A percentile compares a stretch with the other conserved stretches of the same genome.
These are phyloP conservation scores for Zhengitettix transpicula DNA, from an alignment of 2,888 invertebrate genomes.

Conservation along the genomic window DNA sequence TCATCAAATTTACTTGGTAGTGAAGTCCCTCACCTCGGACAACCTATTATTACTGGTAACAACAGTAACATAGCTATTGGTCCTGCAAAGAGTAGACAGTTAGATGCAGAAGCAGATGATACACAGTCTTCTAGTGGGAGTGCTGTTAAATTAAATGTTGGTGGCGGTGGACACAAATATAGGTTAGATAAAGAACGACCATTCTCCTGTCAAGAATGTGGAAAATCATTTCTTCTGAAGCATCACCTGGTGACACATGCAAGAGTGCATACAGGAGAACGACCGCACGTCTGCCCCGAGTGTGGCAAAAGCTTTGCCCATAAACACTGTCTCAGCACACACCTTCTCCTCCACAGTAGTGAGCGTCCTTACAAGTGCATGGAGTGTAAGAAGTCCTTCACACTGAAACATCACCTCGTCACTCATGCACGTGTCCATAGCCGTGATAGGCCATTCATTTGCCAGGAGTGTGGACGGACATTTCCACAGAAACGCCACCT, in stretches of 20 bases:
- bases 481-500: constrained; percentile 69
- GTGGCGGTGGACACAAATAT: constrained; percentile 3
- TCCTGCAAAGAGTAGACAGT: constrained; percentile 4
- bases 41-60: background rate
- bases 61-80: background rate
- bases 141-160: background rate
- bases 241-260: constrained; percentile 50
- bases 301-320: constrained; percentile 69
- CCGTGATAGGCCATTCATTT: constrained; percentile 64
- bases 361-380: constrained; percentile 68
- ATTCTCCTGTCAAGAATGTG: constrained; percentile 20
- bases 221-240: constrained; percentile 20
- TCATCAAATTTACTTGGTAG: constrained; percentile 3
- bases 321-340: constrained; percentile 70
- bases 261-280: constrained; percentile 59
- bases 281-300: constrained; percentile 61
- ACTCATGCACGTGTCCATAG: constrained; percentile 66
- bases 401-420: constrained; percentile 66
- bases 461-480: constrained; percentile 65
- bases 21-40: constrained; percentile 1
- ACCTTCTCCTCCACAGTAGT: constrained; percentile 61
- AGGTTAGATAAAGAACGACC: constrained; percentile 18
- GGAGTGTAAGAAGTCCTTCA: constrained; percentile 76
- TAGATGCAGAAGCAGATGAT: background rate
- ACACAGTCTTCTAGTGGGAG: background rate